phyloP scores from a whole-genome alignment of 2,888 invertebrate genomes.

The Limnephilus auricula region DNA sequence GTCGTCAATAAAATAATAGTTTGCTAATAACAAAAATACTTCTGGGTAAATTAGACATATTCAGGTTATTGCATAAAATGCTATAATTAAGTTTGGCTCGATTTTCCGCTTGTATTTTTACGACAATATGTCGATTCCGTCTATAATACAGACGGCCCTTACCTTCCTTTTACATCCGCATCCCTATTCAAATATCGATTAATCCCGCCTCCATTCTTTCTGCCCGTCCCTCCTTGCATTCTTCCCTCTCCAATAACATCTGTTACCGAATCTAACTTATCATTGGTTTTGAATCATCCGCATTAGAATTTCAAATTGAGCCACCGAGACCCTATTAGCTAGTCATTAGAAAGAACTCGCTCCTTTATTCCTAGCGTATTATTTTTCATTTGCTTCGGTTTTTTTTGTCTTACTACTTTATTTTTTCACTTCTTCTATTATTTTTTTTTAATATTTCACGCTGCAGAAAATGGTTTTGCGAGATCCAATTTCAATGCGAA shows the following conservation, averaged over 20 bases:
- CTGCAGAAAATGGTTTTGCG: not conserved
- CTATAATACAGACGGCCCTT: not conserved
- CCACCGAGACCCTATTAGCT: slow-evolving; percentile 44
- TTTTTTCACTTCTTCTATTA: not conserved
- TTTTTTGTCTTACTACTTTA: not conserved
- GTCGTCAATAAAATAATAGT: too few species aligned
- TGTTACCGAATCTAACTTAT: slow-evolving; percentile 49
- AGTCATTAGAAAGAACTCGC: slow-evolving; percentile 20
- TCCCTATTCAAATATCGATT: slow-evolving; percentile 29
- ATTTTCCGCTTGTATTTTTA: not conserved
- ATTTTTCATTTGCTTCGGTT: not conserved
- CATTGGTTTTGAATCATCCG: slow-evolving; percentile 42
- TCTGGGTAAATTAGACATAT: too few species aligned
- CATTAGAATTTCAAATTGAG: slow-evolving; percentile 48
- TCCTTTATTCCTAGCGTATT: not conserved
- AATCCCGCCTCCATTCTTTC: slow-evolving; percentile 5
- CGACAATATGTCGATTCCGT: not conserved
- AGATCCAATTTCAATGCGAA: not conserved
- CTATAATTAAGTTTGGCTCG: not conserved
- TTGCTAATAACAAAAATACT: too few species aligned
- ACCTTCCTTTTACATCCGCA: not conserved
- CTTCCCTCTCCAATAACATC: slow-evolving; percentile 22
- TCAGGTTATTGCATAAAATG: too few species aligned
- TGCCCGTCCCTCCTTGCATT: not conserved
- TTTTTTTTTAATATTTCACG: slow-evolving; percentile 14